These are phyloP conservation scores for Ostrea denselamellosa DNA, from an alignment of 1,140 invertebrate genomes.

Conservation along the genomic window DNA sequence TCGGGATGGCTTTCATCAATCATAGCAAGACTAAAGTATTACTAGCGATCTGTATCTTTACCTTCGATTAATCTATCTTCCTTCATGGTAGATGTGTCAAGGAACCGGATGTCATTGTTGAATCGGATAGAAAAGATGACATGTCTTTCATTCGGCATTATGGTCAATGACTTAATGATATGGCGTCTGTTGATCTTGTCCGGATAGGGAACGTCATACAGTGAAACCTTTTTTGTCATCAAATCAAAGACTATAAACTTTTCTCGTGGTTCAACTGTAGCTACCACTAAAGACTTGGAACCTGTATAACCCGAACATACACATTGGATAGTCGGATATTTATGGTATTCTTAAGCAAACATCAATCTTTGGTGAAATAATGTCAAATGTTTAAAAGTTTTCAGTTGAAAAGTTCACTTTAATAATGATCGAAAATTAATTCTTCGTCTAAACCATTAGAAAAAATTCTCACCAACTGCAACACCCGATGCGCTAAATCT, in stretches of 20 bases:
- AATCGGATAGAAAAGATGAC: constrained; percentile 34
- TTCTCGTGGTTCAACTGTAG: constrained; percentile 30
- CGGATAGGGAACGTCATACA: background rate
- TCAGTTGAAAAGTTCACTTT: no score
- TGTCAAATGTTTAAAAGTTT: no score
- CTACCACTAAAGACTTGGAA: background rate
- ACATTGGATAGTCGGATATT: background rate
- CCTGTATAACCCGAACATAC: background rate
- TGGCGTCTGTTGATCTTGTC: background rate
- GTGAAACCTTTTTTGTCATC: background rate
- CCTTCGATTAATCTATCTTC: constrained; percentile 11
- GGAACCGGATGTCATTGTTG: constrained; percentile 17
- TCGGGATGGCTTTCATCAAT: no score
- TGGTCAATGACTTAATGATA: constrained; percentile 19
- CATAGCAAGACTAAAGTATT: background rate
- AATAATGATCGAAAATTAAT: background rate
- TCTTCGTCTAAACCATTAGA: background rate
- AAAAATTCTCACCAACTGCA: background rate
- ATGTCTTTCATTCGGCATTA: constrained; percentile 27
- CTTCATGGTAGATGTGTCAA: constrained; percentile 17
- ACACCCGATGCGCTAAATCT: background rate
- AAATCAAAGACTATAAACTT: constrained; percentile 28
- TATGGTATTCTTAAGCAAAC: background rate
- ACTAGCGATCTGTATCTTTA: background rate
- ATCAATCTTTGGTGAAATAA: no score